These are phyloP conservation scores for Tolmerus cingulatus DNA, from an alignment of 2,888 invertebrate genomes.

Conservation along the genomic window DNA sequence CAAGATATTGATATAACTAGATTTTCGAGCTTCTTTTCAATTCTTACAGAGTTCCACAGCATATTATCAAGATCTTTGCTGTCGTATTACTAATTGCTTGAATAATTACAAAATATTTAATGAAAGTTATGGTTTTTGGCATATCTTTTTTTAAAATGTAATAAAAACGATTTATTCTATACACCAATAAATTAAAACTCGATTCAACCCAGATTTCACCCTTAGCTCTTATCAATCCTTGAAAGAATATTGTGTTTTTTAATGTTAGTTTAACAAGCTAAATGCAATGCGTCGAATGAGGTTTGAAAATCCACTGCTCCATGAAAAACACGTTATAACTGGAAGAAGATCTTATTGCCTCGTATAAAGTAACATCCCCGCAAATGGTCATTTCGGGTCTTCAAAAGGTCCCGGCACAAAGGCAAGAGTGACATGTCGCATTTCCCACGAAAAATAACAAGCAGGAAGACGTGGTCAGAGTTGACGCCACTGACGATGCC, in stretches of 20 bases:
- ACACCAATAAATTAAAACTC: too few relatives aligned
- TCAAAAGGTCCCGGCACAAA: not conserved
- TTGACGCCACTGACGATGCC: not conserved
- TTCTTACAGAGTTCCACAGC: too few relatives aligned
- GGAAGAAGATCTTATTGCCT: not conserved
- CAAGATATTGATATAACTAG: too few relatives aligned
- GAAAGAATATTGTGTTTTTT: not conserved
- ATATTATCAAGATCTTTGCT: too few relatives aligned
- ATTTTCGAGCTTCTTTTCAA: too few relatives aligned
- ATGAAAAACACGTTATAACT: not conserved
- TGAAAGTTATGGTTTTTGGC: too few relatives aligned
- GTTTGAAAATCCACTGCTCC: not conserved
- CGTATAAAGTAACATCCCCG: not conserved
- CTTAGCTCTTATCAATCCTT: not conserved
- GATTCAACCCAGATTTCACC: too few relatives aligned
- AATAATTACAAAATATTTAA: too few relatives aligned
- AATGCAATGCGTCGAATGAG: not conserved
- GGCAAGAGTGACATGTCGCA: not conserved
- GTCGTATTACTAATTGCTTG: too few relatives aligned
- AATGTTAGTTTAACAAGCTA: not conserved
- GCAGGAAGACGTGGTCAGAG: not conserved
- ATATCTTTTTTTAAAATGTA: too few relatives aligned
- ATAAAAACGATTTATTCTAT: too few relatives aligned
- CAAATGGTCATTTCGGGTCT: not conserved
- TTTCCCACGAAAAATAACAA: not conserved